Percentiles rank a stretch among this genome's conserved stretches.
Conservation (phyloP, 2,888 invertebrate genomes). For the Parascotia fuliginaria region DNA sequence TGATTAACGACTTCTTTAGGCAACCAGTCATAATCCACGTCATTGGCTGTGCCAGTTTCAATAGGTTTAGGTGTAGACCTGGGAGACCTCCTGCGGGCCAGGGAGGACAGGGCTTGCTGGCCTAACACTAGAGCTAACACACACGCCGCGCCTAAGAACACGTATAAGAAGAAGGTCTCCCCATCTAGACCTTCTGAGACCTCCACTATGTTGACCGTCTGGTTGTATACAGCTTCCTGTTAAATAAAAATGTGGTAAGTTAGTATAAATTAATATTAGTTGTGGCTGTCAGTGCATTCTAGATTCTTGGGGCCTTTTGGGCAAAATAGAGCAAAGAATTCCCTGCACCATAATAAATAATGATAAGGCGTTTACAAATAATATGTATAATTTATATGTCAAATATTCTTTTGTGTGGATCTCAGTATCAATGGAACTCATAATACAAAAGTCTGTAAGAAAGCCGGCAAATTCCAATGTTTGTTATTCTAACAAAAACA, state of each 20-base stretch:
- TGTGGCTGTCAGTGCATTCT: too few relatives aligned
- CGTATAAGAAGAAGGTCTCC: slow-evolving; percentile 99
- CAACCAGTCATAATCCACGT: slow-evolving; percentile 99
- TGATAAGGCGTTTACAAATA: too few relatives aligned
- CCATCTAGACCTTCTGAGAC: slow-evolving; percentile 98
- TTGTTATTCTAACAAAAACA: too few relatives aligned
- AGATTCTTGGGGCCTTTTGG: too few relatives aligned
- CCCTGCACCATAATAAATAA: too few relatives aligned
- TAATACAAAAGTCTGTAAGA: too few relatives aligned
- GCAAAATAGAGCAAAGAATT: too few relatives aligned
- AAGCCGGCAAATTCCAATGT: too few relatives aligned
- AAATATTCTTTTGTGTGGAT: too few relatives aligned
- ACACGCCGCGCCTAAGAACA: slow-evolving; percentile 96
- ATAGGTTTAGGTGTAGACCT: slow-evolving; percentile 87
- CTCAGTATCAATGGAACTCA: too few relatives aligned
- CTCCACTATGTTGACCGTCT: slow-evolving; percentile 98
- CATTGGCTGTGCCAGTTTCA: slow-evolving; percentile 96
- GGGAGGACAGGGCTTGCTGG: slow-evolving; percentile 94
- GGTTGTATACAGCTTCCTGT: slow-evolving; percentile 98
- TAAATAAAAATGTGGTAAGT: neutral
- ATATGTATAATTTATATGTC: too few relatives aligned
- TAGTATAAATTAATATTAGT: too few relatives aligned
- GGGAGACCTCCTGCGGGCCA: slow-evolving; percentile 90
- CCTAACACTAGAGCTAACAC: slow-evolving; percentile 95
- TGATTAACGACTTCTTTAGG: slow-evolving; percentile 95